phyloP scores from a whole-genome alignment of 2,888 invertebrate genomes.

The Drosophila borborema region DNA sequence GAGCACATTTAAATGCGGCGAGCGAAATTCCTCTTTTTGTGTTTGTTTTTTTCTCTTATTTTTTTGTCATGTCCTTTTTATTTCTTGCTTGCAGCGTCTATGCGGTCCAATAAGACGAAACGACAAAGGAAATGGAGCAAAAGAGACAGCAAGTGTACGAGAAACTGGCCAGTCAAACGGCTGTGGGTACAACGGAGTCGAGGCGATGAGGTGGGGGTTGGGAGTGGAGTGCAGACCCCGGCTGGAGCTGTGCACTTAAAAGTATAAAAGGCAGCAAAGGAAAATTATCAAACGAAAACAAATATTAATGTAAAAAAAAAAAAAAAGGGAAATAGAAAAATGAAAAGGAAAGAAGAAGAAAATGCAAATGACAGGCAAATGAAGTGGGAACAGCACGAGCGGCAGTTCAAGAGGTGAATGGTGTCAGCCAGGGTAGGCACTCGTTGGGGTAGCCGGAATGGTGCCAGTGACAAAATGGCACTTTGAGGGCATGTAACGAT shows the following conservation, averaged over 20 bases:
- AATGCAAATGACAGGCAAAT: constrained; percentile 73
- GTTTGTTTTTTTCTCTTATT: neutral
- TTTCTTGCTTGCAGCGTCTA: constrained; percentile 34
- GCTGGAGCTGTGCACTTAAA: constrained; percentile 67
- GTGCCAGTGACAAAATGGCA: constrained; percentile 70
- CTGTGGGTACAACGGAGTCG: constrained; percentile 1
- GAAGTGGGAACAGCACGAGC: constrained; percentile 20
- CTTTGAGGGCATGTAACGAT: constrained; percentile 80
- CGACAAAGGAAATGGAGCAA: constrained; percentile 54
- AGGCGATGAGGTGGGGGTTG: neutral
- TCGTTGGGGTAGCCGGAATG: constrained; percentile 21
- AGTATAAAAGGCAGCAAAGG: constrained; percentile 77
- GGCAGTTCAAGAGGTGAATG: constrained; percentile 4
- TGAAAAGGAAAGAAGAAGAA: constrained; percentile 50
- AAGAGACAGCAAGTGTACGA: constrained; percentile 48
- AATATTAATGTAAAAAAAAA: constrained; percentile 70
- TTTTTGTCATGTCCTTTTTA: constrained; percentile 35
- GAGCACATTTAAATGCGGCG: constrained; percentile 81
- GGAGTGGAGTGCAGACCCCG: neutral
- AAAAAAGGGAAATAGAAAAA: constrained; percentile 27
- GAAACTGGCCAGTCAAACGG: constrained; percentile 36
- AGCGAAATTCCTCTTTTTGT: constrained; percentile 32
- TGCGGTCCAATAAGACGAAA: constrained; percentile 78
- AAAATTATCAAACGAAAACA: constrained; percentile 82
- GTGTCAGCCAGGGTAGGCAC: neutral